phyloP scores from a whole-genome alignment of 2,888 invertebrate species.

The Nephrotoma appendiculata region DNA sequence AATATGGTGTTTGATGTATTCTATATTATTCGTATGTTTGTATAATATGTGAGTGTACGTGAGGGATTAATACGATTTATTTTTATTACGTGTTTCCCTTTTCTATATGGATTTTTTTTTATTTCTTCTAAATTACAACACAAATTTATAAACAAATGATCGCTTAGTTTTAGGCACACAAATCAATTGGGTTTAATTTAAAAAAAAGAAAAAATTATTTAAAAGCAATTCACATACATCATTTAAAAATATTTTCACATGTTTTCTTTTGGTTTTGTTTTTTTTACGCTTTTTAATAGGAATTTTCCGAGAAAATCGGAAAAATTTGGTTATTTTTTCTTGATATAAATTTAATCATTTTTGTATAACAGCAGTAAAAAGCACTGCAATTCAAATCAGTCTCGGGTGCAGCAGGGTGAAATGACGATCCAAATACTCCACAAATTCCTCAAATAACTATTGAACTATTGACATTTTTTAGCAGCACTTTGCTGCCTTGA shows the following conservation, averaged over 20 bases:
- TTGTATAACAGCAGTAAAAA: background rate
- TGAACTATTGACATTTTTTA: too few relatives aligned
- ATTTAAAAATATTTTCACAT: background rate
- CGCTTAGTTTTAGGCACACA: background rate
- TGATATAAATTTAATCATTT: background rate
- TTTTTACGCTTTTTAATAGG: background rate
- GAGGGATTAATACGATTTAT: conserved; percentile 2
- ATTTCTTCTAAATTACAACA: background rate
- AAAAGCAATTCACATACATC: background rate
- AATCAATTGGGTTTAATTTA: background rate
- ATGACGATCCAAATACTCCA: too few relatives aligned
- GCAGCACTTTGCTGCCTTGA: too few relatives aligned
- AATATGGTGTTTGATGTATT: background rate
- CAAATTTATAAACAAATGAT: background rate
- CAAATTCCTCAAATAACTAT: too few relatives aligned
- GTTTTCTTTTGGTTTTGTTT: background rate
- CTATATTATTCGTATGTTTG: conserved; percentile 3
- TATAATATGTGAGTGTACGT: conserved; percentile 4
- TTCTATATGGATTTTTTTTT: background rate
- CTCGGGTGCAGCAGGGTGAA: too few relatives aligned
- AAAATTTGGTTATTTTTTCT: background rate
- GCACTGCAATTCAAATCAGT: too few relatives aligned
- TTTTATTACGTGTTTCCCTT: background rate
- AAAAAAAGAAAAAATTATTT: background rate
- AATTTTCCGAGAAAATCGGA: background rate